Conservation (phyloP, 2,113 vertebrate genomes). For the Microcebus ravelobensis region DNA sequence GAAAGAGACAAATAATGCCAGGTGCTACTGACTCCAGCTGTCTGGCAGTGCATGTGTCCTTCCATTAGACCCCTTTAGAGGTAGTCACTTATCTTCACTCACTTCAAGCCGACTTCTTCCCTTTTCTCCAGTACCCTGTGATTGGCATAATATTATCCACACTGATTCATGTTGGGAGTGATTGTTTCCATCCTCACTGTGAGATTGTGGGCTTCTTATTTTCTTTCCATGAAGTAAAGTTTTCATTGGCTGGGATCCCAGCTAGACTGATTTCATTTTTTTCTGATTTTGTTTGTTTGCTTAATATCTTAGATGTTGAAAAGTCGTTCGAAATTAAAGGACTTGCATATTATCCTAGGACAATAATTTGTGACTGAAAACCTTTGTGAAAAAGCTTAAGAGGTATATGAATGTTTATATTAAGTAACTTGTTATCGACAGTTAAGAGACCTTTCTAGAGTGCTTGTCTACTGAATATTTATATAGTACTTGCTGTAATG, state of each 20-base stretch:
- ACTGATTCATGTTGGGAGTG: neutral
- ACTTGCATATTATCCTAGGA: slow-evolving; percentile 11
- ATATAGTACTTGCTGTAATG: neutral
- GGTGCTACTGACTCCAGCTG: neutral
- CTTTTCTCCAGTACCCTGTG: neutral
- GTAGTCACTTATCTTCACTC: neutral
- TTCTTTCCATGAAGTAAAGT: slow-evolving; percentile 52
- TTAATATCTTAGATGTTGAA: slow-evolving; percentile 48
- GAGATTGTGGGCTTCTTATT: slow-evolving; percentile 19
- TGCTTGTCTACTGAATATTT: neutral
- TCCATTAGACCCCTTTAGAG: neutral
- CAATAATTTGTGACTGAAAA: slow-evolving; percentile 27
- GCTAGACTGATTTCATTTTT: slow-evolving; percentile 7
- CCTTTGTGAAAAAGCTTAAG: slow-evolving; percentile 11
- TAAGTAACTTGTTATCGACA: neutral
- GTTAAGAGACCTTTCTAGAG: neutral
- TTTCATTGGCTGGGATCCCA: slow-evolving; percentile 54
- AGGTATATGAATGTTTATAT: slow-evolving; percentile 1
- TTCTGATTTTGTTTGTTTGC: slow-evolving; percentile 65
- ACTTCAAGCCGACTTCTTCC: neutral
- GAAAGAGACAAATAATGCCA: neutral
- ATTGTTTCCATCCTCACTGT: neutral
- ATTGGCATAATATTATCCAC: slow-evolving; percentile 22
- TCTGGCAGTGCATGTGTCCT: neutral
- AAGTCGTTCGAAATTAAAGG: neutral